Base-by-base conservation (phyloP, 2,888 invertebrate genomes). In the Norana najaformis region DNA sequence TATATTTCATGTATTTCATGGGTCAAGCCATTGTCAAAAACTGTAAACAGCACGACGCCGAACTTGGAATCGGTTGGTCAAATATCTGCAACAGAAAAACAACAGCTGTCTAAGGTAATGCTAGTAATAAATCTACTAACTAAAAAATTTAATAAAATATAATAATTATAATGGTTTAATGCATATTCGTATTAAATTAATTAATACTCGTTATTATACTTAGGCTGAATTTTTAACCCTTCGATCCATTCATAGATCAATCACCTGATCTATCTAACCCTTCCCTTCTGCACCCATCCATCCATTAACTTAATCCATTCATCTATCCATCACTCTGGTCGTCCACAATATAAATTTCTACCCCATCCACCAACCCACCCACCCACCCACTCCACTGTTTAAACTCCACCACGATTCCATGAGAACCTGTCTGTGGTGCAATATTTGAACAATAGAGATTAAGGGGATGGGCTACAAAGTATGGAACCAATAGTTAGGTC, bases 11-110 rank as follows among this genome's bases (percentile, higher is more conserved):
- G 69, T 69, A 69, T 69, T n/a, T 8, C 69, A 69, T 69, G 69
- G 69, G 30, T 69, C 69, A 69, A n/a, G 69, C 69, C 69, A 69
- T 69, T 69, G 69, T 69, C 69, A n/a, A n/a, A n/a, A 69, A 69
- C 69, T 69, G 69, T 69, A 69, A 69, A 69, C 69, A 69, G 69
- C 69, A 30, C 30, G 69, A 69, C 16, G 69, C 69, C 30, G 69
- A 69, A 69, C 69, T 69, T 69, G 69, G 69, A 69, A 69, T 69
- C 69, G 69, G 69, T 69, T 69, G 69, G n/a, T 69, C 69, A 69
- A 69, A n/a, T n/a, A 47, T 38, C 47, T 47, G 47, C 23, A 88
- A 88, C n/a, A 16, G 20, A 88, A 39, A 38, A 88, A 47, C 11
- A 20, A 39, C 18, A 47, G 34, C 11, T 47, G 14, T 16, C 11